Evolutionary conservation across 1,140 invertebrate species (phyloP), one percentile per base, ranked within the genome.

Genomic region (Dendroctonus valens): DNA sequence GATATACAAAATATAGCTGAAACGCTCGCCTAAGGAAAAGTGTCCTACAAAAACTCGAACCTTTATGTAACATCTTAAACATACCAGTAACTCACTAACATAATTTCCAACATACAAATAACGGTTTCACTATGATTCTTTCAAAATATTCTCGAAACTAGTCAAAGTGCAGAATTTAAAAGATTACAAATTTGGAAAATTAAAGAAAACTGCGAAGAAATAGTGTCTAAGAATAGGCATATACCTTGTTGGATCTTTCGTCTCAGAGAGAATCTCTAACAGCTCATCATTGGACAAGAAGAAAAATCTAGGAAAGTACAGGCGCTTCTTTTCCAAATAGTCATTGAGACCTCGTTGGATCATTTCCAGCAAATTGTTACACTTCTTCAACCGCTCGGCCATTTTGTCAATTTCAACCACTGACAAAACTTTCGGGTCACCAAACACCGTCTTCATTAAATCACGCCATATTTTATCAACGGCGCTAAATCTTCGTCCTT

Each of bases 231-330:
- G n/a, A n/a, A n/a, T n/a, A n/a, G n/a, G n/a, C 64, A 55, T n/a
- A 76, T 80, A 91, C 90, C 91, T 84, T 63, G 89, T 96, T 0
- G 96, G 96, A 84, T 98, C 94, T 81, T 97, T 98, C 0, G 96
- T 97, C 81, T 98, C 94, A 0, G 95, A 97, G 42, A 99, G 79
- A 74, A 98, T 98, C 82, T 98, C 96, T 14, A 98, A 81, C 37
- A 99, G 78, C 78, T 98, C 96, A 77, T 98, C 95, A 78, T 98
- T 98, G 6, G 96, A 98, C 12, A 99, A 80, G 80, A 98, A 98
- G 86, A 98, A 98, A 83, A 99, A 98, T 69, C 94, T 82, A 5
- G 96, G 93, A 80, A 98, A 99, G 75, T 87, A 96, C 0, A 97
- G 81, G 37, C 96, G 83, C 76, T 98, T 98, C 83, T 97, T 97